phyloP scores from a whole-genome alignment of 1,140 invertebrate genomes.

The Aphis gossypii region DNA sequence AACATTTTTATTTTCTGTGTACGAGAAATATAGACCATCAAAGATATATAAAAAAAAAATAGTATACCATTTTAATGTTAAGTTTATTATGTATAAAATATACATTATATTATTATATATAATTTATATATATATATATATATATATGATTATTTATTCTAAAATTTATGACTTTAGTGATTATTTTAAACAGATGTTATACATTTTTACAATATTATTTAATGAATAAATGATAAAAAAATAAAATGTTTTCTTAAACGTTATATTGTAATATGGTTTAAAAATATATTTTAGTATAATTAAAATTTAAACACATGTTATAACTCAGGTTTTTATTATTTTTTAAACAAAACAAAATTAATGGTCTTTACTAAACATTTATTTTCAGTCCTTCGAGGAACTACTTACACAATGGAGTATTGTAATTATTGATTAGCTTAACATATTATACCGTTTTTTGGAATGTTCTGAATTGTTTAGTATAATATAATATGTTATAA shows the following conservation, averaged over 20 bases:
- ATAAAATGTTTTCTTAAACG: background rate
- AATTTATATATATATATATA: background rate
- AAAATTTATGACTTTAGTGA: background rate
- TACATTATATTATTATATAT: background rate
- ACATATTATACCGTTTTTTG: background rate
- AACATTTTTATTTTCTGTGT: background rate
- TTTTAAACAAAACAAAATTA: background rate
- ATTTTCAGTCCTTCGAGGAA: background rate
- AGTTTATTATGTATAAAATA: background rate
- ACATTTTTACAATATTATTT: background rate
- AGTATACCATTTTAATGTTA: background rate
- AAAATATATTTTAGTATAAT: background rate
- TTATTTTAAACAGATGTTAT: background rate
- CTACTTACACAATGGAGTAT: background rate
- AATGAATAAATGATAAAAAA: background rate
- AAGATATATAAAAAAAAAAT: background rate
- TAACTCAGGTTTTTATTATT: background rate
- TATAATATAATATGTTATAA: background rate
- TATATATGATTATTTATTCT: background rate
- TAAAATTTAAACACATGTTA: background rate
- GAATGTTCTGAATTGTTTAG: background rate
- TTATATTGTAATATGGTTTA: background rate
- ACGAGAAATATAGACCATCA: background rate
- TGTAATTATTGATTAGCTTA: background rate
- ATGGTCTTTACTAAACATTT: background rate